These are phyloP conservation scores for Polypedilum pembai DNA, from an alignment of 1,140 invertebrate species.

Conservation along the genomic window DNA sequence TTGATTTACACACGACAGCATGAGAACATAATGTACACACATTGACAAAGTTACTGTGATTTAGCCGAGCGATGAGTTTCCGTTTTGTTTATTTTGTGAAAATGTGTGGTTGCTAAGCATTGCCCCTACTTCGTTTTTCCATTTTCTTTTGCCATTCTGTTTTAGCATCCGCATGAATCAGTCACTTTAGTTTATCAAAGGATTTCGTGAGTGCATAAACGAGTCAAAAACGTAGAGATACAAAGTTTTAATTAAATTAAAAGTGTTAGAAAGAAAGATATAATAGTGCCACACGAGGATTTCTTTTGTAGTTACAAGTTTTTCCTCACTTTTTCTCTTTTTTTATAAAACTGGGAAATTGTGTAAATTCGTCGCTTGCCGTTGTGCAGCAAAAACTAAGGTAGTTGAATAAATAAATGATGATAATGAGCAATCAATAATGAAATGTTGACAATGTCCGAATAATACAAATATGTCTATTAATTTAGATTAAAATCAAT, in stretches of 20 bases:
- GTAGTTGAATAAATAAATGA: conserved; percentile 37
- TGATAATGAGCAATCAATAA: conserved; percentile 27
- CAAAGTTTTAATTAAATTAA: background rate
- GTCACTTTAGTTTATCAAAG: background rate
- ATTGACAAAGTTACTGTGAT: background rate
- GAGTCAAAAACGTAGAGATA: background rate
- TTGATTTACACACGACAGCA: too few relatives aligned
- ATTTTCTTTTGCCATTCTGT: background rate
- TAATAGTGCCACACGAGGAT: background rate
- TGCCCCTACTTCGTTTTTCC: background rate
- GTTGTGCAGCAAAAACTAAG: conserved; percentile 42
- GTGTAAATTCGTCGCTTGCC: conserved; percentile 41
- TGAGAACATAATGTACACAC: too few relatives aligned
- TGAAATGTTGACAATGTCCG: conserved; percentile 27
- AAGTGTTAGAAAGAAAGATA: background rate
- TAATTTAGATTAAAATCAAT: conserved; percentile 45
- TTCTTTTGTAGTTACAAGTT: too few relatives aligned
- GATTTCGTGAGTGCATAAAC: background rate
- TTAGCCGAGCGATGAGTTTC: background rate
- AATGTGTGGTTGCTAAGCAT: background rate
- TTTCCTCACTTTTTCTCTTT: background rate
- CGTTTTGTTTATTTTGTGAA: conserved; percentile 13
- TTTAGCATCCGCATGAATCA: background rate
- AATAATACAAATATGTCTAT: background rate
- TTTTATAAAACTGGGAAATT: conserved; percentile 41